phyloP scores from a whole-genome alignment of 1,140 invertebrate genomes.

The Leptinotarsa texana region DNA sequence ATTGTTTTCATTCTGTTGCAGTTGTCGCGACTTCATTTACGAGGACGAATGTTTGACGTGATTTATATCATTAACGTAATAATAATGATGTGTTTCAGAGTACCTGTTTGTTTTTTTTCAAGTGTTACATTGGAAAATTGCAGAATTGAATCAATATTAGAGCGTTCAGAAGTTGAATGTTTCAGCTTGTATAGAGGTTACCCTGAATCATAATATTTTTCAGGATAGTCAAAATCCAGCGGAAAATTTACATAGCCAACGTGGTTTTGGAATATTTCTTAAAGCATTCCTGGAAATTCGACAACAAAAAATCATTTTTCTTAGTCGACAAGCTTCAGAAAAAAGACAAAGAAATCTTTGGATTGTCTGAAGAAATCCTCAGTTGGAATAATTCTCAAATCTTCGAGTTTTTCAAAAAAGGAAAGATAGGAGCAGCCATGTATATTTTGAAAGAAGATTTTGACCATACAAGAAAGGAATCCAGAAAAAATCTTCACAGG shows the following conservation, averaged over 20 bases:
- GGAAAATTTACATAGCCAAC: conserved; percentile 77
- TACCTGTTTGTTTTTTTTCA: too few species aligned
- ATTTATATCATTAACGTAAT: too few species aligned
- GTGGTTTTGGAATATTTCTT: conserved; percentile 77
- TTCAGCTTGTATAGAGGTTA: neutral
- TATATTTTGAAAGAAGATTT: conserved; percentile 9
- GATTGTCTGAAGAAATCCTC: neutral
- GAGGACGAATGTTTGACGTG: too few species aligned
- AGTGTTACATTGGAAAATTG: neutral
- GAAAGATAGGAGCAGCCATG: neutral
- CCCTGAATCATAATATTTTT: conserved; percentile 17
- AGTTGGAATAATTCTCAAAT: conserved; percentile 62
- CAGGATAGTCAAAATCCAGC: conserved; percentile 81
- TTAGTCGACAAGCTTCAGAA: neutral
- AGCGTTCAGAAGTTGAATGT: neutral
- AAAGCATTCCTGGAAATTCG: conserved; percentile 79
- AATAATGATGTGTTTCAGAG: too few species aligned
- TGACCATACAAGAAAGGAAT: neutral
- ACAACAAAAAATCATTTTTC: conserved; percentile 69
- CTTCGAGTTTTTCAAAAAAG: neutral
- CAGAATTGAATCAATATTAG: neutral
- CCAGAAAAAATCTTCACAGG: conserved; percentile 4
- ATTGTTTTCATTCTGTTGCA: too few species aligned
- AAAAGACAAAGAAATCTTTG: conserved; percentile 1
- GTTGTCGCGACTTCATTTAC: too few species aligned